These are phyloP conservation scores for Hydraecia micacea DNA, from an alignment of 2,888 invertebrate genomes.

Conservation along the genomic window DNA sequence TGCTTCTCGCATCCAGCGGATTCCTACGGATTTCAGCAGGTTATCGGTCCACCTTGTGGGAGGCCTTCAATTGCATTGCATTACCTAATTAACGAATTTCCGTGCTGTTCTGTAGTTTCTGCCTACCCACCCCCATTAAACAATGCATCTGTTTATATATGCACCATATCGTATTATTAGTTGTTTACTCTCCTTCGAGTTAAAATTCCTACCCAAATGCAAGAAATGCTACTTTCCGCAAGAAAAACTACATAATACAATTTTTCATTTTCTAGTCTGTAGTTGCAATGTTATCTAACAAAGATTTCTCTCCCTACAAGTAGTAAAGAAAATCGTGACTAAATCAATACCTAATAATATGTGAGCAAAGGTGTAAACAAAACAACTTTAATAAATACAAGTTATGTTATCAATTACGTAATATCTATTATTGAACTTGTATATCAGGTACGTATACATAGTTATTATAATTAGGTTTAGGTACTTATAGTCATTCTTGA, in stretches of 20 bases:
- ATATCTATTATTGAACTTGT: slow-evolving; percentile 50
- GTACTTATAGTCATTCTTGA: not conserved
- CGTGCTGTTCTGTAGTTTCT: not conserved
- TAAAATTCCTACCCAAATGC: not conserved
- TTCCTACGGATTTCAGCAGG: not conserved
- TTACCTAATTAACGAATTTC: not conserved
- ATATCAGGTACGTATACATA: slow-evolving; percentile 11
- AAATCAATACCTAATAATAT: slow-evolving; percentile 10
- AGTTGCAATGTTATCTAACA: slow-evolving; percentile 11
- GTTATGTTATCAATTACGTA: slow-evolving; percentile 40
- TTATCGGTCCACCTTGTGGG: not conserved
- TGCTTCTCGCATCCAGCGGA: not conserved
- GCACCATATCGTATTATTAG: not conserved
- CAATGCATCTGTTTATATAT: not conserved
- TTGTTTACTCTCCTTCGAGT: not conserved
- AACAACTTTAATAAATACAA: slow-evolving; percentile 41
- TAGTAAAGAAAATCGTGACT: slow-evolving; percentile 37
- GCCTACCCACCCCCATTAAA: not conserved
- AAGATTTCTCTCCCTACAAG: slow-evolving; percentile 12
- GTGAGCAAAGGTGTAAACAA: slow-evolving; percentile 42
- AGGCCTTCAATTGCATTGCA: not conserved
- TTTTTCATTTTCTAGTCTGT: slow-evolving; percentile 1
- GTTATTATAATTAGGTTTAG: slow-evolving; percentile 28
- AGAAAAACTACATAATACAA: not conserved
- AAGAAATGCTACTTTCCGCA: not conserved